Evolutionary conservation across 2,113 vertebrate species (phyloP).

Genomic region (Erinaceus europaeus): DNA sequence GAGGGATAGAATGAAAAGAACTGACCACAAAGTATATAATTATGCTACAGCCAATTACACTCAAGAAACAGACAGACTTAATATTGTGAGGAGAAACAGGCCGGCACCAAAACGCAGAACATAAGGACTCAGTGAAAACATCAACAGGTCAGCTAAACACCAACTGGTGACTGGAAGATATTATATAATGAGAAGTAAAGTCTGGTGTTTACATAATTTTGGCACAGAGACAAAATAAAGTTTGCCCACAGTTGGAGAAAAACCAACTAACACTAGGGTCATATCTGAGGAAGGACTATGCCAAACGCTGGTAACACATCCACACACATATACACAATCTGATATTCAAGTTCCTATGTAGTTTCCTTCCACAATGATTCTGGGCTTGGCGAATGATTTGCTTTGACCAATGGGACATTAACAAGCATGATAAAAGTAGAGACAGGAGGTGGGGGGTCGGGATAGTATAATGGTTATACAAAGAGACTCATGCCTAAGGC

Average conservation of each 20-base stretch:
- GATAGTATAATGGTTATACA: too few species aligned
- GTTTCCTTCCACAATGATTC: too few species aligned
- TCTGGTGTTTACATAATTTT: constrained; percentile 4
- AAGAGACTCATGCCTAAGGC: too few species aligned
- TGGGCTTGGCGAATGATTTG: too few species aligned
- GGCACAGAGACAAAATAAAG: constrained; percentile 2
- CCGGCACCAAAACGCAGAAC: constrained; percentile 23
- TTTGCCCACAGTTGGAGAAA: constrained; percentile 1
- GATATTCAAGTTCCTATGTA: too few species aligned
- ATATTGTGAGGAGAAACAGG: neutral
- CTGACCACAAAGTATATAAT: neutral
- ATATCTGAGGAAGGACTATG: neutral
- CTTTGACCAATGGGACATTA: too few species aligned
- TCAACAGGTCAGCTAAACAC: constrained; percentile 21
- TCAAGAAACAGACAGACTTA: neutral
- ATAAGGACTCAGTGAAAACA: constrained; percentile 17
- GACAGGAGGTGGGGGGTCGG: too few species aligned
- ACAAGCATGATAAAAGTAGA: too few species aligned
- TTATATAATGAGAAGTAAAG: neutral
- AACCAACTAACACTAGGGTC: neutral
- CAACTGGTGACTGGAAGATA: neutral
- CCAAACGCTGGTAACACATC: neutral
- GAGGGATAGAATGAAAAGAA: neutral
- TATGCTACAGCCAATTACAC: neutral
- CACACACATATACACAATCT: too few species aligned